Base-by-base conservation (phyloP, 2,113 vertebrate species). In the Malurus elegans region DNA sequence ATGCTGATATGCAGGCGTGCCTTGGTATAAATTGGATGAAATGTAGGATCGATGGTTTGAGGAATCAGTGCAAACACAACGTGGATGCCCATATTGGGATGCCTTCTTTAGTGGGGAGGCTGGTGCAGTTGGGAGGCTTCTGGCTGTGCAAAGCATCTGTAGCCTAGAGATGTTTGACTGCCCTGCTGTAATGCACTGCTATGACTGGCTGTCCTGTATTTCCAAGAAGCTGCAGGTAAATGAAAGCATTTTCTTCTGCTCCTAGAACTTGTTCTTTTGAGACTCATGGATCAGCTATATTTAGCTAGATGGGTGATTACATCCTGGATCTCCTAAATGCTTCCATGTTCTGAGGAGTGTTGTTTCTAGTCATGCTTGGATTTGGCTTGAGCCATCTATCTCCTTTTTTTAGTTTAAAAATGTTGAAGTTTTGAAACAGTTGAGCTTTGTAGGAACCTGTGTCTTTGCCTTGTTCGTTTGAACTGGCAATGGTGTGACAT, bases 71-170 rank as follows among this genome's bases (percentile, higher is more conserved):
- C 57, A 70, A n/a, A 32, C 25, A 10, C 47, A n/a, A n/a, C 28
- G 10, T 74, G 44, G 62, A 36, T 28, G 23, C 21, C 9, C 12
- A 0, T 16, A 28, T 18, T 75, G 31, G 12, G 1, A 0, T 64
- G 28, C 31, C 45, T 84, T 87, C 44, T 74, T 20, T 72, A 31
- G 15, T 28, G 40, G 34, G 38, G 65, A 51, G 31, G 24, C 4
- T 8, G 38, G 12, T 87, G 81, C 25, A 40, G 24, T 7, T 71
- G 38, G 16, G n/a, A 65, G 28, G 78, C 48, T 71, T 60, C 21
- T 31, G 58, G 44, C 84, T 0, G 1, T 69, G 81, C 17, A 44
- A 48, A 82, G 44, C 38, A 20, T 26, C 14, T 64, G 20, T 64
- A 60, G 50, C 66, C 61, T 65, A 12, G n/a, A 87, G 53, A 21